A percentile compares a stretch with the other conserved stretches of the same genome.
These are phyloP conservation scores for Gnathonemus echidnorhynchus DNA, from an alignment of 2,113 vertebrate genomes.

Conservation along the genomic window DNA sequence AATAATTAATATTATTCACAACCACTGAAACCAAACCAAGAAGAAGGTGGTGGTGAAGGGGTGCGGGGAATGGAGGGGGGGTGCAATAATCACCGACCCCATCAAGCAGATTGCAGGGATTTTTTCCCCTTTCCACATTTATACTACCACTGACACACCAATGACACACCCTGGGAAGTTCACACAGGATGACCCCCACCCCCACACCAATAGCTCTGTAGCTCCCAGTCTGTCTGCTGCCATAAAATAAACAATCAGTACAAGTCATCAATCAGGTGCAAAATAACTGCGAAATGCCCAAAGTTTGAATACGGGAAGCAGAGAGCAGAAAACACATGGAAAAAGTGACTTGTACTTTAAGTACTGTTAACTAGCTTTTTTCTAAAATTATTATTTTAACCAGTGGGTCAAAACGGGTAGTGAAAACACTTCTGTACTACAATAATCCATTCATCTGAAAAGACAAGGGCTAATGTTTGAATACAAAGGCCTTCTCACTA, in stretches of 20 bases:
- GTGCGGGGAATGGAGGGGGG: neutral
- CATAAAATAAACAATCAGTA: neutral
- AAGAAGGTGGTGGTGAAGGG: neutral
- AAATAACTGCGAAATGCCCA: neutral
- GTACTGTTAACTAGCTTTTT: slow-evolving; percentile 16
- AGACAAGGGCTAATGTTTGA: slow-evolving; percentile 38
- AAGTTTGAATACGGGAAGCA: neutral
- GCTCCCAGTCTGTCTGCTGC: neutral
- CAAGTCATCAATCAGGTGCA: neutral
- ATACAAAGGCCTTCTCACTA: slow-evolving; percentile 39
- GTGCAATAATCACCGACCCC: neutral
- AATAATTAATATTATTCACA: neutral
- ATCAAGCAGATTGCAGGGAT: neutral
- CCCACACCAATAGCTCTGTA: neutral
- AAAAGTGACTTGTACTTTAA: slow-evolving; percentile 15
- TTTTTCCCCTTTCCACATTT: neutral
- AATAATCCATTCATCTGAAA: slow-evolving; percentile 37
- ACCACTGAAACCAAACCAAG: neutral
- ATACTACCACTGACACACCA: neutral
- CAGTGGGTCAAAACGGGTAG: slow-evolving; percentile 8
- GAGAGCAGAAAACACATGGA: neutral
- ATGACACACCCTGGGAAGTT: neutral
- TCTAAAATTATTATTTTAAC: neutral
- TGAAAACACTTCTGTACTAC: slow-evolving; percentile 28
- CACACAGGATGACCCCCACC: neutral